These are phyloP conservation scores for Parnassius orleans DNA, from an alignment of 2,888 invertebrate genomes.

Conservation along the genomic window DNA sequence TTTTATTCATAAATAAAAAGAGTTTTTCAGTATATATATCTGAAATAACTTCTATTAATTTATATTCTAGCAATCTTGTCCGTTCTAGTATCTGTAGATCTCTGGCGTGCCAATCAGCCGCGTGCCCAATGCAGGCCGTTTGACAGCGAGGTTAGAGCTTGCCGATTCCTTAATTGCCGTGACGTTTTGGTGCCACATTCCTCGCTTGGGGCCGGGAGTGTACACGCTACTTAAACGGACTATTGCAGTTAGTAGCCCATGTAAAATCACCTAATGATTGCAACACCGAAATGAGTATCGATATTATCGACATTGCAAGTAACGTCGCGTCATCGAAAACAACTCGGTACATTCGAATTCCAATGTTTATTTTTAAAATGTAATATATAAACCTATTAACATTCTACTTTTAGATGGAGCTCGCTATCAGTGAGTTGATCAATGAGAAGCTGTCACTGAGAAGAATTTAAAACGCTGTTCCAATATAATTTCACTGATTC, in stretches of 20 bases:
- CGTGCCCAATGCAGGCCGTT: conserved; percentile 65
- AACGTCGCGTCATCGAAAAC: neutral
- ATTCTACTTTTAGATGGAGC: no score
- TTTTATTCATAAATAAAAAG: no score
- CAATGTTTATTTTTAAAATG: no score
- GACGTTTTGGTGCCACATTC: conserved; percentile 80
- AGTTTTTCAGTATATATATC: no score
- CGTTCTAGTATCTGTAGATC: conserved; percentile 36
- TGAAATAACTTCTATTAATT: no score
- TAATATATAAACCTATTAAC: no score
- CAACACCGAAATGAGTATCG: conserved; percentile 40
- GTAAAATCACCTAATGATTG: conserved; percentile 38
- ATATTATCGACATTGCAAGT: conserved; percentile 9
- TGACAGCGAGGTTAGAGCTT: conserved; percentile 78
- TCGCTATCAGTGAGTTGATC: no score
- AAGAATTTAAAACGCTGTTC: no score
- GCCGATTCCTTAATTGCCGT: conserved; percentile 81
- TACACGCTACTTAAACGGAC: conserved; percentile 59
- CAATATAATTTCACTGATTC: no score
- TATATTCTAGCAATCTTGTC: conserved; percentile 16
- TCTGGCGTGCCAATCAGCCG: conserved; percentile 67
- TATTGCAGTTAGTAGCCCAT: conserved; percentile 38
- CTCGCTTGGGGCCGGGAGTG: conserved; percentile 40
- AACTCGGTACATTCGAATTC: neutral
- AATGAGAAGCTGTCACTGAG: no score